Evolutionary conservation across 2,113 vertebrate species (phyloP), one percentile per base, ranked within the genome.

Genomic region (Talpa occidentalis): DNA sequence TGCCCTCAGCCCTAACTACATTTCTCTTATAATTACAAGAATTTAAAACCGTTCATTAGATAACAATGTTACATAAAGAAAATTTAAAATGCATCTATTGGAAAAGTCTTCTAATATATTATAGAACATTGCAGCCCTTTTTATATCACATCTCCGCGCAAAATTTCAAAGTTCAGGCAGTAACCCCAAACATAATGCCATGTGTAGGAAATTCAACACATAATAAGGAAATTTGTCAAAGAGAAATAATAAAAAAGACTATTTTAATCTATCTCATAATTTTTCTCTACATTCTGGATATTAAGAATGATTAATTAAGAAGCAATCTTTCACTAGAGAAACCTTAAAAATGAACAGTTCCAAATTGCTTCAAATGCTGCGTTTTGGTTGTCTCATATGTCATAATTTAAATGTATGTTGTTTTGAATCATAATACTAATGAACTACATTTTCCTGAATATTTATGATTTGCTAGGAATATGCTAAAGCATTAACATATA

Each of bases 21-120:
- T 88, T 44, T 85, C 40, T 88, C 32, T 49, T n/a, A 60, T 1
- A 87, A 67, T 94, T 64, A 54, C 67, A 78, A 88, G 42, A 91
- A 77, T 92, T 90, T 80, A 84, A 90, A 85, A 91, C 32, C 14
- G 64, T 87, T 91, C 59, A 94, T 89, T 94, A 78, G 28, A 76
- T 21, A 81, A 94, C 32, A 86, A 22, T 87, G 30, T 64, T 87
- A 15, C 74, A 40, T 73, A 73, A 76, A 62, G 40, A 93, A 44
- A 92, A 91, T 80, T 93, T 87, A 94, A 95, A 84, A 64, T 84
- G 32, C 5, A 93, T 70, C 49, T 83, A 87, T 47, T 84, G 22
- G 89, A 88, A 83, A 76, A 79, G 22, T 32, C 24, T 86, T 83
- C 47, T 26, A 87, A 16, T 16, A 96, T 37, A 95, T 73, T 81